A percentile compares a stretch with the other conserved stretches of the same genome.
phyloP scores from a whole-genome alignment of 2,888 invertebrate species.

The Neria commutata region DNA sequence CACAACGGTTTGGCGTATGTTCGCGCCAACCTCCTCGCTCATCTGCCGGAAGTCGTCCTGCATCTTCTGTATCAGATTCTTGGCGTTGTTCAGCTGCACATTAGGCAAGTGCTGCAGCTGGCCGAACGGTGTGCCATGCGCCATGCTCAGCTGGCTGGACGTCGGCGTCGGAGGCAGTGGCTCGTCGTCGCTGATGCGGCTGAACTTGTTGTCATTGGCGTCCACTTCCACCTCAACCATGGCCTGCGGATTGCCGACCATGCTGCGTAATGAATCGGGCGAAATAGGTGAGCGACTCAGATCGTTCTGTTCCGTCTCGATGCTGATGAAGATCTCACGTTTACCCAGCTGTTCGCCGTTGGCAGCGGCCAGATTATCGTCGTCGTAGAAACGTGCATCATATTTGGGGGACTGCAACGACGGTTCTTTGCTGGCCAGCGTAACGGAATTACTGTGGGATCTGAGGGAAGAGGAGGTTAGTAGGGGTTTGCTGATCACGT shows the following conservation, averaged over 20 bases:
- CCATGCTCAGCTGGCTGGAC: conserved; percentile 9
- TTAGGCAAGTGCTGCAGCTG: conserved; percentile 41
- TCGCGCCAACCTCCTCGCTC: conserved; percentile 41
- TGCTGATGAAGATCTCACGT: conserved; percentile 59
- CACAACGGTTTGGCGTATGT: conserved; percentile 36
- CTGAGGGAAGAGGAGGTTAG: conserved; percentile 12
- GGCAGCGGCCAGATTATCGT: not conserved
- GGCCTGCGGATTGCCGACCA: conserved; percentile 55
- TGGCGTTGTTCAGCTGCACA: conserved; percentile 57
- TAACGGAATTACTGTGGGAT: conserved; percentile 41
- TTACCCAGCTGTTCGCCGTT: conserved; percentile 36
- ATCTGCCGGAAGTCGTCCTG: conserved; percentile 51
- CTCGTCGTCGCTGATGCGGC: conserved; percentile 55
- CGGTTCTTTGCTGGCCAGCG: conserved; percentile 23
- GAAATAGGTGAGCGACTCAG: conserved; percentile 49
- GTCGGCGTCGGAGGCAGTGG: conserved; percentile 20
- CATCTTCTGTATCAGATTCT: conserved; percentile 54
- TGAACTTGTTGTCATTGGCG: conserved; percentile 55
- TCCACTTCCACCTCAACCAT: conserved; percentile 55
- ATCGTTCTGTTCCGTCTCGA: conserved; percentile 58
- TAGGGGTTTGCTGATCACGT: conserved; percentile 23
- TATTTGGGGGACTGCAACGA: conserved; percentile 4
- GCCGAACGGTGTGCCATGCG: not conserved
- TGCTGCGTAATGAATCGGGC: conserved; percentile 47
- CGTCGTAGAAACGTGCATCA: not conserved